Base-by-base conservation (phyloP, 2,113 vertebrate genomes). In the Myodes glareolus region DNA sequence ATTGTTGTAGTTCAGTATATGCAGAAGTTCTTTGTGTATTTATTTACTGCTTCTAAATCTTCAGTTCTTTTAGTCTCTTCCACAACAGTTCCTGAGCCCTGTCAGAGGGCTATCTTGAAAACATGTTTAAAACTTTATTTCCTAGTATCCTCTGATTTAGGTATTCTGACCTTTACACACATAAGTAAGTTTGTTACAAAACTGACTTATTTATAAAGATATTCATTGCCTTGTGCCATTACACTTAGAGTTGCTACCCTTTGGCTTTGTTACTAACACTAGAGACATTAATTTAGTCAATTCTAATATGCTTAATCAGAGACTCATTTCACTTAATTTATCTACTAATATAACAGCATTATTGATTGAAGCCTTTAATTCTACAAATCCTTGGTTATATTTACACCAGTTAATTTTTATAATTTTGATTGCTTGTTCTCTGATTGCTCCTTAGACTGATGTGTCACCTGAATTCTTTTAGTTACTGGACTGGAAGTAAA, bases 321-420 rank as follows among this genome's bases (percentile, higher is more conserved):
- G 2, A 3, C 3, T 1, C 5, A 36, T 6, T 33, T n/a, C 67
- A 2, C 4, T 61, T 67, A 7, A 7, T 50, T 73, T 36, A 25
- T 23, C 11, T 85, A 73, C 13, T 58, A 23, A 76, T 6, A 12
- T 5, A 70, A 10, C 9, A 70, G 39, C 13, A 63, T 47, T 65
- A 6, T 33, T 72, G 5, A 2, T 3, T 5, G 77, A 9, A 31
- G 5, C 10, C 11, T 78, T 93, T 55, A 58, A 80, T 80, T 80
- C 23, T 55, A n/a, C 4, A 33, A 80, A 80, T 21, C 8, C 9
- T 36, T 80, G 17, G 3, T 77, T 90, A 39, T 91, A 36, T 58
- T 21, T 36, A 65, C 17, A 21, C 31, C 11, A 45, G 16, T 7
- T 58, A 4, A 33, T 86, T 72, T n/a, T 52, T 39, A 42, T 58